Conservation (phyloP, 2,113 vertebrate genomes). For the Saccopteryx leptura region DNA sequence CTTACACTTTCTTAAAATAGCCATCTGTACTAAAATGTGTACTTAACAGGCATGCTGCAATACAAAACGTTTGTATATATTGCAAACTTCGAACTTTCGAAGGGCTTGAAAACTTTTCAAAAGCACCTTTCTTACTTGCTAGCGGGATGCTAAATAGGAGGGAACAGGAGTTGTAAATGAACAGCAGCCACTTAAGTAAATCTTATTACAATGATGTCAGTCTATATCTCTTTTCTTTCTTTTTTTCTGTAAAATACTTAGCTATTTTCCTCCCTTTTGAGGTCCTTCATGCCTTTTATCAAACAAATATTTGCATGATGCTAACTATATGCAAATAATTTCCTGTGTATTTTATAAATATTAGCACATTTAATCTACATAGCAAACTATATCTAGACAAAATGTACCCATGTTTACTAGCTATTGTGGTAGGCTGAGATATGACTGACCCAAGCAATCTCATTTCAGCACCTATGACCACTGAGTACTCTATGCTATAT, state of each 20-base stretch:
- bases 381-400: background rate
- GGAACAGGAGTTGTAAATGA: conserved; percentile 20
- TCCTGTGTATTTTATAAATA: background rate
- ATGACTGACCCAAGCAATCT: background rate
- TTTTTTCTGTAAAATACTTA: background rate
- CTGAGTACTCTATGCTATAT: background rate
- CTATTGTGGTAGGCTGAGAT: background rate
- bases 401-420: background rate
- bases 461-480: background rate
- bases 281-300: background rate
- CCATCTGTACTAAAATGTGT: conserved; percentile 76
- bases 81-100: conserved; percentile 63
- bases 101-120: conserved; percentile 49
- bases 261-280: background rate
- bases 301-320: background rate
- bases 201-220: too few species aligned
- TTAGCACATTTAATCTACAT: background rate
- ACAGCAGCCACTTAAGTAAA: background rate
- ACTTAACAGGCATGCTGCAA: conserved; percentile 63
- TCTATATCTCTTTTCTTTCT: background rate
- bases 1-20: conserved; percentile 80
- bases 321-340: background rate
- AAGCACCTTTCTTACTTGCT: conserved; percentile 27
- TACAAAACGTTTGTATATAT: conserved; percentile 51
- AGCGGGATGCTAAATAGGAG: background rate